Evolutionary conservation across 2,113 vertebrate species (phyloP), one percentile per base, ranked within the genome.

Genomic region (Crotalus helleri): DNA sequence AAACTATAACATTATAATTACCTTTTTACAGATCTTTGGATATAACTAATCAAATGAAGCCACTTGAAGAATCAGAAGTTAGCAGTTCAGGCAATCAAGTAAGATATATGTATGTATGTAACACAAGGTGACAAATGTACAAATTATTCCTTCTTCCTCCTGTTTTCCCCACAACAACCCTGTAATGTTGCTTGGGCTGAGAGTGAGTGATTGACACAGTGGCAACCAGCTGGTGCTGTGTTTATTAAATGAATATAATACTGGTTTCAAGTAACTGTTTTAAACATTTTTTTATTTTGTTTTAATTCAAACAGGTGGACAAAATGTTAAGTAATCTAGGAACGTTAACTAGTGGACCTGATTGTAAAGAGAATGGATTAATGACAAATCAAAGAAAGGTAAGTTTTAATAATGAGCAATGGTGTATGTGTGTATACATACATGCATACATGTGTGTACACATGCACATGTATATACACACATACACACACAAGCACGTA

Each of bases 281-380:
- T 15, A 92, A 61, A 95, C 33, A 88, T 90, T 91, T 93, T 33
- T 53, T 81, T 21, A 1, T 39, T 89, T 94, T 90, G 59, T 95
- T 96, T 95, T 69, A 94, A 57, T 94, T 94, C 96, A 23, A 96
- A 96, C 97, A 99, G 98, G 98, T 99, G 89, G 99, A 99, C 74
- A 99, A 98, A 58, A 98, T 99, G 88, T 99, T 99, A 96, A 98
- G 93, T 92, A 97, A 57, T 57, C 95, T 97, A 90, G 98, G 98
- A 89, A 91, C 97, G 81, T 96, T 97, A 33, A 98, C 97, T 94
- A 86, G 98, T 12, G 97, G 97, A 69, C 97, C 98, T 89, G 98
- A 99, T 85, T 98, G 96, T 89, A 99, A 98, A 96, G 99, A 99
- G 92, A 98, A 98, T 57, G 98, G 98, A 64, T 95, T 98, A 12